Percentiles rank a stretch among this genome's conserved stretches.
Evolutionary conservation across 1,140 invertebrate genomes (phyloP).

Genomic region (Scaptomyza montana): DNA sequence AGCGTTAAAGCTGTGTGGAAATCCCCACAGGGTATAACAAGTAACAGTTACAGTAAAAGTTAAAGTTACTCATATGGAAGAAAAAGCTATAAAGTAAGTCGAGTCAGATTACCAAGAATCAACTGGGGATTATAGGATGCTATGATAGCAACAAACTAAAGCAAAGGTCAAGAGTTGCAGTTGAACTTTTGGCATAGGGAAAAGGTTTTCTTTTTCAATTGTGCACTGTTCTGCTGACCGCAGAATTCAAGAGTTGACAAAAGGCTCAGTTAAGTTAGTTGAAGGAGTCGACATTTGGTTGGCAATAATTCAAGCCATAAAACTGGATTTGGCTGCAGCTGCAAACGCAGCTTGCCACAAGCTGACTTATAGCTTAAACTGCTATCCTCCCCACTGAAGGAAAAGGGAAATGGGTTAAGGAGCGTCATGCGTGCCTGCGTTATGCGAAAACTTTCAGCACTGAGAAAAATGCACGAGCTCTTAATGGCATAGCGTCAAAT

Average conservation of each 20-base stretch:
- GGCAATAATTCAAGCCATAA: conserved; percentile 41
- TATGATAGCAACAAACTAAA: neutral
- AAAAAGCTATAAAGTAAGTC: neutral
- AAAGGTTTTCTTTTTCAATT: neutral
- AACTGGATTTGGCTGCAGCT: conserved; percentile 31
- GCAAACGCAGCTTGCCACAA: conserved; percentile 20
- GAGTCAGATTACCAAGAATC: neutral
- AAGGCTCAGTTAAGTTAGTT: neutral
- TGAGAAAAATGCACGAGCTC: neutral
- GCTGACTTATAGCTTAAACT: conserved; percentile 33
- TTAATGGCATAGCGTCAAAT: too few relatives aligned
- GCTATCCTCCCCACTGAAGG: too few relatives aligned
- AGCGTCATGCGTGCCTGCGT: conserved; percentile 43
- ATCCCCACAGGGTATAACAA: conserved; percentile 11
- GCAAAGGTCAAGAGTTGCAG: neutral
- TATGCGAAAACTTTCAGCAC: neutral
- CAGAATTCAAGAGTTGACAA: conserved; percentile 31
- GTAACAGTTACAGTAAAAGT: conserved; percentile 11
- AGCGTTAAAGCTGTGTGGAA: conserved; percentile 35
- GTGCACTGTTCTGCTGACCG: neutral
- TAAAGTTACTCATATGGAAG: conserved; percentile 1
- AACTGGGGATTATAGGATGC: conserved; percentile 4
- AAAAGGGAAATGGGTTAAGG: neutral
- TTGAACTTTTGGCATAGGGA: neutral
- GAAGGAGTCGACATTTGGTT: conserved; percentile 24